Base-by-base conservation (phyloP, 2,888 invertebrate genomes). In the Enchytraeus crypticus region DNA sequence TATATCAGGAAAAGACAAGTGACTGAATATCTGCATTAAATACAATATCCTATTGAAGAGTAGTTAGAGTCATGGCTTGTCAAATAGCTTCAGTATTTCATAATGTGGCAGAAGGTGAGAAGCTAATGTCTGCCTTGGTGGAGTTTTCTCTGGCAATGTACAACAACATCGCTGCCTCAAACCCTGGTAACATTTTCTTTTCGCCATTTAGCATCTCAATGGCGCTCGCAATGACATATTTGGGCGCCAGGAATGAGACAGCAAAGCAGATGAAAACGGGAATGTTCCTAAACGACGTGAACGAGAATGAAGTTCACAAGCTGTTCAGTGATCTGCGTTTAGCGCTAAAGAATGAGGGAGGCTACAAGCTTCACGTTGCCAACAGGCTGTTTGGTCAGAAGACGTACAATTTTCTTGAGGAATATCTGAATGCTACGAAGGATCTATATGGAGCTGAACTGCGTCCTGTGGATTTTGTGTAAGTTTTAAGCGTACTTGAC, bases 371-470 rank as follows among this genome's bases (percentile, higher is more conserved):
- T 2, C 66, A 66, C 14, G 66, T 68, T 18, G 77, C 75, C 4
- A 77, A 77, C 64, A 67, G 66, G 27, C 58, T 74, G 1, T 74
- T 65, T 59, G 68, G 71, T 4, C 66, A 71, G 32, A 46, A 60
- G 27, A 53, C 38, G 18, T 55, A 57, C 43, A 14, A 18, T 5
- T 43, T 65, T 34, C 34, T 51, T 11, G 45, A 55, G 21, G 58
- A 55, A n/a, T 60, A 45, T 33, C 45, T 43, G 5, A 14, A 53
- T 26, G 21, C 23, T 14, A 27, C 29, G 5, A 5, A 14, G 33
- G 33, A 51, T 18, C 46, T 46, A 32, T 61, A 56, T 43, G 29
- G 27, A 1, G 43, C 61, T 30, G 29, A 27, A 2, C 18, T 61
- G 27, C 51, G 33, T 3, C 21, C 45, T 32, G 33, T 61, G 27